Percentiles rank a stretch among this genome's conserved stretches.
Evolutionary conservation across 2,888 invertebrate genomes (phyloP).

Genomic region (Rotaria socialis): DNA sequence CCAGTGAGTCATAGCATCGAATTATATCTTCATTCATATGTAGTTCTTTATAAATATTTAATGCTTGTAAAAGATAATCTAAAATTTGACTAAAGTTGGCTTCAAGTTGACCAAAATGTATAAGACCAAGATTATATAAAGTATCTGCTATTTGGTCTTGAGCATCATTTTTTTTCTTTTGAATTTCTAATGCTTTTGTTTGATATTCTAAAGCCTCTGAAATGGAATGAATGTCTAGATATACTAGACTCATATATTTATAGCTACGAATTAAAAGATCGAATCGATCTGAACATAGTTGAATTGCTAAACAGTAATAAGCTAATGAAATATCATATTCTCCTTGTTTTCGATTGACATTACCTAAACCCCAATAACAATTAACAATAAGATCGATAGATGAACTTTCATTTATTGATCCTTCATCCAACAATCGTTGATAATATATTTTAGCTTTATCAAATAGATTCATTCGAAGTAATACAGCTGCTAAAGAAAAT

Average conservation of each 20-base stretch:
- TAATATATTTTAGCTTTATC: background rate
- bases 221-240: background rate
- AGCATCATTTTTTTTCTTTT: background rate
- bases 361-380: background rate
- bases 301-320: background rate
- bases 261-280: background rate
- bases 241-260: background rate
- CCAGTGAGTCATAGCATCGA: background rate
- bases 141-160: background rate
- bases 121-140: background rate
- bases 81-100: background rate
- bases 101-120: background rate
- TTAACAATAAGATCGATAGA: background rate
- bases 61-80: background rate
- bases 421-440: background rate
- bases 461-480: background rate
- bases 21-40: background rate
- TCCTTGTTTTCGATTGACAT: background rate
- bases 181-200: background rate
- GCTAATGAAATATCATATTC: background rate
- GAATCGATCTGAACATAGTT: background rate
- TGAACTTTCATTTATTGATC: background rate
- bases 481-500: background rate
- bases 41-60: background rate
- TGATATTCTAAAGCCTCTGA: background rate